Evolutionary conservation across 2,888 invertebrate genomes (phyloP), one percentile per base, ranked within the genome.

Genomic region (Nymphalis polychloros): DNA sequence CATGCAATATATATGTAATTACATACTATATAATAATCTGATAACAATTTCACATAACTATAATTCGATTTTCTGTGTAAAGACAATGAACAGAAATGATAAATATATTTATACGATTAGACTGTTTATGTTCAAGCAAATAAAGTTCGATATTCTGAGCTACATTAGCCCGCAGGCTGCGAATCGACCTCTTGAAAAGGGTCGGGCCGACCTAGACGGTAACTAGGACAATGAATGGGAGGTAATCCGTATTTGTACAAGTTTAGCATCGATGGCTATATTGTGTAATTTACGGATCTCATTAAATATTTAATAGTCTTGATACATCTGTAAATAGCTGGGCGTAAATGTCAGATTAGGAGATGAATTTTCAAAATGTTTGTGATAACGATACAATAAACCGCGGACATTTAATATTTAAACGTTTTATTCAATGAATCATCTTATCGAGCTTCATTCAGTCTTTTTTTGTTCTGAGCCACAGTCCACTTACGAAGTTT

Each of bases 171-270:
- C 57, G 10, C 10, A 41, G 35, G 35, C 35, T 31, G 17, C n/a
- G 10, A n/a, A n/a, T 66, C 60, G 49, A 61, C 53, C 61, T n/a
- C 59, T 41, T 17, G 8, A 50, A 53, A 66, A 66, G 55, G 66
- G 55, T 46, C 27, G 59, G 27, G 27, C 17, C 61, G 55, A 61
- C 61, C 53, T 46, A 63, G 41, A 63, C 61, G 47, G 35, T 47
- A 31, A n/a, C 31, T 66, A 16, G 60, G 52, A 48, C 61, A 66
- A 66, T 61, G 48, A 61, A 55, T 55, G 46, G 23, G 20, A 31
- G 52, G 52, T 60, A 60, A 53, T 52, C 6, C 46, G 19, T 60
- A 60, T 53, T 17, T 60, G 41, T 60, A 27, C 46, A 49, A 64
- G 50, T 23, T 49, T 46, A 46, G 46, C 19, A 49, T 65, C 27